phyloP scores from a whole-genome alignment of 2,797 vertebrate genomes.

The Amphiprion clarkii region DNA sequence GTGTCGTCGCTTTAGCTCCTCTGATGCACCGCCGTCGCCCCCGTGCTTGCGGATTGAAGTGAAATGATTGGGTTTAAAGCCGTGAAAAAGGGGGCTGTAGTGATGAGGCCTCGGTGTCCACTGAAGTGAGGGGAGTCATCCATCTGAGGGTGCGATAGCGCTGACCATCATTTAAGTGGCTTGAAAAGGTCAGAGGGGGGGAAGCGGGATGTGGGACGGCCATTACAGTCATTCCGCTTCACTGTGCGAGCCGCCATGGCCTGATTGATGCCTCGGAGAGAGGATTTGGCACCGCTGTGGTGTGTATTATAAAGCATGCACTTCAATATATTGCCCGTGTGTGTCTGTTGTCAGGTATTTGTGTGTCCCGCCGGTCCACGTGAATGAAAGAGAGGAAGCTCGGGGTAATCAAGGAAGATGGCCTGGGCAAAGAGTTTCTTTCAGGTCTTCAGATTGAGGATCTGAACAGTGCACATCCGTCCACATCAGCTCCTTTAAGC shows the following conservation, averaged over 20 bases:
- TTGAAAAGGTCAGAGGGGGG: slow-evolving; percentile 60
- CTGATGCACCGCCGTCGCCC: slow-evolving; percentile 52
- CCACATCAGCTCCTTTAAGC: slow-evolving; percentile 43
- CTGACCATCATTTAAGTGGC: slow-evolving; percentile 71
- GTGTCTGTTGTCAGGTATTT: slow-evolving; percentile 31
- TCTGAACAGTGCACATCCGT: slow-evolving; percentile 32
- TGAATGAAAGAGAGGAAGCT: slow-evolving; percentile 37
- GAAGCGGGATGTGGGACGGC: slow-evolving; percentile 38
- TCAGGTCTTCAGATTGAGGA: slow-evolving; percentile 51
- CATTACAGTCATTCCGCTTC: slow-evolving; percentile 67
- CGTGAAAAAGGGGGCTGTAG: slow-evolving; percentile 33
- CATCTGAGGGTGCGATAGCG: slow-evolving; percentile 59
- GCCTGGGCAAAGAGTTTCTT: slow-evolving; percentile 52
- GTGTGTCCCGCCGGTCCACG: slow-evolving; percentile 26
- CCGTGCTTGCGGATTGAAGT: slow-evolving; percentile 46
- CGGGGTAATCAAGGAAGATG: slow-evolving; percentile 59
- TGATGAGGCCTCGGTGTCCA: slow-evolving; percentile 58
- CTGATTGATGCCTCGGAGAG: slow-evolving; percentile 65
- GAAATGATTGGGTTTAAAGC: slow-evolving; percentile 62
- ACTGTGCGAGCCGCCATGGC: slow-evolving; percentile 38
- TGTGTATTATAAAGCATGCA: slow-evolving; percentile 40
- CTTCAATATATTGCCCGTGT: slow-evolving; percentile 63
- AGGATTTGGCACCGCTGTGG: slow-evolving; percentile 58
- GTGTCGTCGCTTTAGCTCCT: slow-evolving; percentile 45
- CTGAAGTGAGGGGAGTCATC: slow-evolving; percentile 71